Percentiles rank a stretch among this genome's conserved stretches.
Evolutionary conservation across 2,113 vertebrate species (phyloP).

Genomic region (Capreolus pygargus): DNA sequence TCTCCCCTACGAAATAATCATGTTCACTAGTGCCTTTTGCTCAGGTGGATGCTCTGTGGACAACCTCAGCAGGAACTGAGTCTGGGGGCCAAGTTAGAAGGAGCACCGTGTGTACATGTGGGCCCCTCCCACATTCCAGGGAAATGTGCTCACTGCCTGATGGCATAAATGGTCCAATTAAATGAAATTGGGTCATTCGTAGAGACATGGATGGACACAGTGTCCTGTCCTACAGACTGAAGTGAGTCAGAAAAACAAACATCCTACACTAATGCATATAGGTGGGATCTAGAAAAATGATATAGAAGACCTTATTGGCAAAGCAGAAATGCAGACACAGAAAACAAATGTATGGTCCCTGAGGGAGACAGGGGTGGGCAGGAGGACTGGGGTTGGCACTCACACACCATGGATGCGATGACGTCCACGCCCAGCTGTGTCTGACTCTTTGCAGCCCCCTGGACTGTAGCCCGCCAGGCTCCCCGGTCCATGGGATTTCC

Average conservation of each 20-base stretch:
- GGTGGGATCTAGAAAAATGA: neutral
- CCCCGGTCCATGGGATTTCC: neutral
- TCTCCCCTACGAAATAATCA: neutral
- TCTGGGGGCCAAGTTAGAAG: neutral
- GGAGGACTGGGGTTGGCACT: neutral
- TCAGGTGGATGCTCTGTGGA: neutral
- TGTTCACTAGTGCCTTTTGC: neutral
- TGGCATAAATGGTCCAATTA: neutral
- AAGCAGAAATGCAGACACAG: neutral
- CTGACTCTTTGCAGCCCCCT: neutral
- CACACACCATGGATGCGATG: neutral
- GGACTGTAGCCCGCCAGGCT: neutral
- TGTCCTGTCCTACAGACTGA: neutral
- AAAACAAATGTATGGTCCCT: fast-evolving
- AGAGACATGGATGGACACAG: neutral
- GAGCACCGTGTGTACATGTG: neutral
- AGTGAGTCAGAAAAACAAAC: neutral
- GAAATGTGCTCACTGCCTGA: neutral
- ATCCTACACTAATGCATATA: neutral
- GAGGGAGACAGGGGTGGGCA: fast-evolving
- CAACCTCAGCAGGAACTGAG: neutral
- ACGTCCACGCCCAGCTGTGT: neutral
- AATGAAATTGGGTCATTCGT: neutral
- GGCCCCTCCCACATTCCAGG: neutral
- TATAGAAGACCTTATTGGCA: neutral